Evolutionary conservation across 2,888 invertebrate genomes (phyloP), one percentile per base, ranked within the genome.

Genomic region (Subacronicta megacephala): DNA sequence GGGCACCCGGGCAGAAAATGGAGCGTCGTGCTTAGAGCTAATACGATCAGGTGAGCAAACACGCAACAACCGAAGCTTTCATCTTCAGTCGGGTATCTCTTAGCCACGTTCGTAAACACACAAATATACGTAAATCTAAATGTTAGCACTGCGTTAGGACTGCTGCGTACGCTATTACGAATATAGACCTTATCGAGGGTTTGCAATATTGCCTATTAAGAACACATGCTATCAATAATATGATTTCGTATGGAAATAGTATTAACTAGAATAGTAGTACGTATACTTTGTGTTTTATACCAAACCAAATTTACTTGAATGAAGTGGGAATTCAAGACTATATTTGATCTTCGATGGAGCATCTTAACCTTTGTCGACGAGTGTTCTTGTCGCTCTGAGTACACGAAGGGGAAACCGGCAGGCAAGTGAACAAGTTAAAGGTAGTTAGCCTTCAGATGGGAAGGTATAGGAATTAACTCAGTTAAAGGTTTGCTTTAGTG

Each of bases 41-140:
- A 93, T 92, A 88, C 90, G 93, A 93, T 93, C 92, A 92, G 85
- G 87, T 91, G 92, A 89, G 90, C 91, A 92, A 92, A 92, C 89
- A 90, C 89, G 88, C 85, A 88, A 85, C 85, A 82, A 77, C 82
- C 81, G 77, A 72, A 78, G 93, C 93, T 94, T 94, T 94, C 93
- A 94, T 94, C 93, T 93, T 90, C 92, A 89, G 82, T 89, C 87
- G 84, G 84, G 87, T 91, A 88, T 92, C 84, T 87, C 86, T 77
- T 75, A 66, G 83, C 78, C 72, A 72, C 61, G 73, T 64, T 75
- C 69, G 72, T 73, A 78, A 76, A 77, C 72, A 80, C 46, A 72
- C 75, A 73, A 62, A 75, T 63, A 69, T 72, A 72, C 53, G 69
- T 57, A 66, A 62, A 69, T 54, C 62, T 61, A 55, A 75, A 59